Conservation (phyloP, 2,888 invertebrate species). For the Lordiphosa andalusiaca region DNA sequence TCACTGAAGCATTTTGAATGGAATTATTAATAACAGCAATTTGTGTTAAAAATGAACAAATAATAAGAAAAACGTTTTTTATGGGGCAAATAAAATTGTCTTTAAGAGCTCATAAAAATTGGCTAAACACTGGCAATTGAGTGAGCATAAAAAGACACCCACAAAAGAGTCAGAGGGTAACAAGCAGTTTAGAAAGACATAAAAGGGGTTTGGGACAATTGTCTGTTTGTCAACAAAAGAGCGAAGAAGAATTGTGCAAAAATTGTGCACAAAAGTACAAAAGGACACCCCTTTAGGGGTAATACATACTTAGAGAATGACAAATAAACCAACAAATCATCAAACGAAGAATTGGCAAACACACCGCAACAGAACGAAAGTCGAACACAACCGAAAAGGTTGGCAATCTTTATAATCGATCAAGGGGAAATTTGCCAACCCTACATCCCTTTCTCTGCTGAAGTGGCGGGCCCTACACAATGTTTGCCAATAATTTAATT, state of each 20-base stretch:
- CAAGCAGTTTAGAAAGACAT: slow-evolving; percentile 25
- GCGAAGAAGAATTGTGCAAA: slow-evolving; percentile 26
- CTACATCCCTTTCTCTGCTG: slow-evolving; percentile 29
- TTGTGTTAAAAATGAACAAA: slow-evolving; percentile 45
- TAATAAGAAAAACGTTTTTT: slow-evolving; percentile 30
- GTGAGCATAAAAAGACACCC: slow-evolving; percentile 44
- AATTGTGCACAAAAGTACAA: slow-evolving; percentile 26
- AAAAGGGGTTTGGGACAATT: slow-evolving; percentile 39
- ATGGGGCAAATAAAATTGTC: slow-evolving; percentile 40
- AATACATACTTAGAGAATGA: slow-evolving; percentile 31
- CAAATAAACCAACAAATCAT: slow-evolving; percentile 72
- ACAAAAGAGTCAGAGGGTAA: slow-evolving; percentile 48
- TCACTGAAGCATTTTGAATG: slow-evolving; percentile 43
- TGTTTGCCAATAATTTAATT: slow-evolving; percentile 75
- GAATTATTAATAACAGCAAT: slow-evolving; percentile 58
- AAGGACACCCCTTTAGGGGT: slow-evolving; percentile 20
- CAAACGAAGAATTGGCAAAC: slow-evolving; percentile 62
- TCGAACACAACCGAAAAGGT: slow-evolving; percentile 23
- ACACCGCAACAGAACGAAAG: slow-evolving; percentile 54
- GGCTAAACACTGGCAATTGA: slow-evolving; percentile 35
- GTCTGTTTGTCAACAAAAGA: slow-evolving; percentile 30
- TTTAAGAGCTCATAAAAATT: slow-evolving; percentile 47
- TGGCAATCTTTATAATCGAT: slow-evolving; percentile 62
- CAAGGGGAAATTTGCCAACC: slow-evolving; percentile 68
- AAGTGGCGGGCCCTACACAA: slow-evolving; percentile 41